Evolutionary conservation across 2,113 vertebrate species (phyloP).

Genomic region (Synodontis membranacea): DNA sequence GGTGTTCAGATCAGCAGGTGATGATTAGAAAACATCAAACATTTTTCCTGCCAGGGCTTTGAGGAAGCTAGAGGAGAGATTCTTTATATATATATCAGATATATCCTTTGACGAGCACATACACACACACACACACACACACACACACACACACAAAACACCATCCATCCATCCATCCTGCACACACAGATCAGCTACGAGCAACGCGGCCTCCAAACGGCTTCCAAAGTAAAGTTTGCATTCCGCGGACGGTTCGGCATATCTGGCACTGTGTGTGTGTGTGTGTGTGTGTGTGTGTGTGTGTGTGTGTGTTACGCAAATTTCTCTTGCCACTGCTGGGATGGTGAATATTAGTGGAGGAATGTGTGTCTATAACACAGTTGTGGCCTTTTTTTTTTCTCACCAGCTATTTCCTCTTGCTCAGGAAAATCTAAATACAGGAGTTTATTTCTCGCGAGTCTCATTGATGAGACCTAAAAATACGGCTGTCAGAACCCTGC

Average conservation of each 20-base stretch:
- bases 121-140: slow-evolving; percentile 33
- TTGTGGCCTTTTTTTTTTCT: slow-evolving; percentile 52
- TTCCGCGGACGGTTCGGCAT: slow-evolving; percentile 44
- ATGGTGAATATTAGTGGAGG: slow-evolving; percentile 44
- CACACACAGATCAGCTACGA: slow-evolving; percentile 26
- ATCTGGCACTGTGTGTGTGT: slow-evolving; percentile 44
- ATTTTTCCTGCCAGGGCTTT: slow-evolving; percentile 32
- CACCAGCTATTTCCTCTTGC: slow-evolving; percentile 53
- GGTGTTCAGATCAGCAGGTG: slow-evolving; percentile 21
- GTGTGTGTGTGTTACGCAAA: slow-evolving; percentile 12
- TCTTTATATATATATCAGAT: slow-evolving; percentile 50
- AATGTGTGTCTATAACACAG: slow-evolving; percentile 50
- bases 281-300: slow-evolving; percentile 33
- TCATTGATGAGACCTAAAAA: slow-evolving; percentile 50
- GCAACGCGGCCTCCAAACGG: slow-evolving; percentile 1
- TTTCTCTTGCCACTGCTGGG: slow-evolving; percentile 22
- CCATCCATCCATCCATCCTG: slow-evolving; percentile 38
- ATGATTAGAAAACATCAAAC: slow-evolving; percentile 43
- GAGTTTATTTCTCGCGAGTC: slow-evolving; percentile 49
- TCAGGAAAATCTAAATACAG: slow-evolving; percentile 55
- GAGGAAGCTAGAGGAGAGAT: slow-evolving; percentile 3
- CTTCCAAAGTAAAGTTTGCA: slow-evolving; percentile 63
- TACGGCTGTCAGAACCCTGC: slow-evolving; percentile 45
- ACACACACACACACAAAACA: slow-evolving; percentile 26
- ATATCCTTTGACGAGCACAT: slow-evolving; percentile 43